Conservation (phyloP, 1,140 invertebrate genomes). For the Chironomus striatipennis region DNA sequence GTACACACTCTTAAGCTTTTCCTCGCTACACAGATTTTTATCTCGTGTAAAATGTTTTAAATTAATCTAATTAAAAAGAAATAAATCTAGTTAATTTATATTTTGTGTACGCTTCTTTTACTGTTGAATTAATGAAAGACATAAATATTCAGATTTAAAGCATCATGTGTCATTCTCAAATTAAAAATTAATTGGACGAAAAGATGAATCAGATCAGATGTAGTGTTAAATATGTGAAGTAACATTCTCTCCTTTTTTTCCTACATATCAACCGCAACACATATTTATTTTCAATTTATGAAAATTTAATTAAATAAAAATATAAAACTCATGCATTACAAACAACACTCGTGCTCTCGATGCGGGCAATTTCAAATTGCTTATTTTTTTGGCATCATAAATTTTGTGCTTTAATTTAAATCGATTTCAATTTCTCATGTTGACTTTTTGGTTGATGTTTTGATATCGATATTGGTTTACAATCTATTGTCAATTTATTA, state of each 20-base stretch:
- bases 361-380: not conserved
- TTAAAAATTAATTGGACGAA: slow-evolving; percentile 24
- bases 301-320: slow-evolving; percentile 4
- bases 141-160: slow-evolving; percentile 23
- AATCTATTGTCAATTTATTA: too few species aligned
- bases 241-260: not conserved
- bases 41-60: slow-evolving; percentile 21
- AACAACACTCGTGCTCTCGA: not conserved
- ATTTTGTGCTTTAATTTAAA: not conserved
- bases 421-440: not conserved
- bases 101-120: not conserved
- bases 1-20: slow-evolving; percentile 6
- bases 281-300: slow-evolving; percentile 15
- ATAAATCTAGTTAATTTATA: slow-evolving; percentile 23
- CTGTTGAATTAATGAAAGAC: slow-evolving; percentile 19
- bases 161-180: slow-evolving; percentile 23
- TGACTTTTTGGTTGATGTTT: too few species aligned
- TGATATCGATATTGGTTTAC: too few species aligned
- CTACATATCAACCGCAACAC: not conserved
- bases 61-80: slow-evolving; percentile 23
- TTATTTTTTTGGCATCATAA: not conserved
- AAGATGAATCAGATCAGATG: slow-evolving; percentile 10
- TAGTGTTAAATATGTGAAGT: not conserved
- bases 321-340: not conserved
- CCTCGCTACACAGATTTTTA: slow-evolving; percentile 16